phyloP scores from a whole-genome alignment of 2,113 vertebrate genomes.

The Rhinolophus ferrumequinum region DNA sequence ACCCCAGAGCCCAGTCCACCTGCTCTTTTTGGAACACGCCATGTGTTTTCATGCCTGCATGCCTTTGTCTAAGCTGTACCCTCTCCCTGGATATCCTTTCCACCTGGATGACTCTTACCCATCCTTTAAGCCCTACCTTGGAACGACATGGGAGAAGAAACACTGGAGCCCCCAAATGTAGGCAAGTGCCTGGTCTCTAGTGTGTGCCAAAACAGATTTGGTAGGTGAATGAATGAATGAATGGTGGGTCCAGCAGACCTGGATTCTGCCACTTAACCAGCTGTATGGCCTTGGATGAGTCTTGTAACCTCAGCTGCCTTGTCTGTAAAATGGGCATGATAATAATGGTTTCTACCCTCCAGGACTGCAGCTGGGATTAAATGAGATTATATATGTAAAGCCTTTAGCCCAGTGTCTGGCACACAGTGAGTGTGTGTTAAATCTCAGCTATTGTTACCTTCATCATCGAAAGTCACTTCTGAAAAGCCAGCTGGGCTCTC shows the following conservation, averaged over 20 bases:
- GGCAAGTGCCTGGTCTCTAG: too few species aligned
- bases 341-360: not conserved
- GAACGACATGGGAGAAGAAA: not conserved
- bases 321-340: not conserved
- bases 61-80: not conserved
- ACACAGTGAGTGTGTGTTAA: not conserved
- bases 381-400: not conserved
- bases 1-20: not conserved
- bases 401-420: not conserved
- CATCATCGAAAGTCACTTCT: not conserved
- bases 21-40: not conserved
- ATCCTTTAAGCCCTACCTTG: not conserved
- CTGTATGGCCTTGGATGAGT: not conserved
- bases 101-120: rapidly evolving
- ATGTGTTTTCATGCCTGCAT: not conserved
- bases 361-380: not conserved
- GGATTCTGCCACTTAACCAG: not conserved
- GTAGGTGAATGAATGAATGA: not conserved
- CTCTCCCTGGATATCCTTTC: not conserved
- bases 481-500: not conserved
- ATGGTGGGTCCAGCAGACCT: not conserved
- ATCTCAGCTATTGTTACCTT: not conserved
- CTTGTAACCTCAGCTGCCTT: not conserved
- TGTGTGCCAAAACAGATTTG: rapidly evolving
- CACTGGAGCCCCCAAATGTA: not conserved